Percentiles rank a stretch among this genome's conserved stretches.
Conservation (phyloP, 1,140 invertebrate species). For the Pogonognathellus flavescens region DNA sequence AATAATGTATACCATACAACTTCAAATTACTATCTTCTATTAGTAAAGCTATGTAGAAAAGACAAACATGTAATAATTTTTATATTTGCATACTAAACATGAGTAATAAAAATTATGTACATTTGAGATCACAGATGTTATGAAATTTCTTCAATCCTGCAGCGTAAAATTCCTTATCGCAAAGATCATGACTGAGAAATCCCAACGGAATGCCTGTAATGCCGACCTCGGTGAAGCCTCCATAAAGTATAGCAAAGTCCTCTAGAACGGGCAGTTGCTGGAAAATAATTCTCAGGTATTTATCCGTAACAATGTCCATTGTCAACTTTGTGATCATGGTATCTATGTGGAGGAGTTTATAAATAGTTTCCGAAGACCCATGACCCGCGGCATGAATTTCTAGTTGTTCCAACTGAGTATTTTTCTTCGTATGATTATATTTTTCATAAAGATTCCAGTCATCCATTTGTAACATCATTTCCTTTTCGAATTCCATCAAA, state of each 20-base stretch:
- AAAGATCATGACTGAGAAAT: constrained; percentile 32
- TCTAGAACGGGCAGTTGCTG: constrained; percentile 18
- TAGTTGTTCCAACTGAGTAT: constrained; percentile 14
- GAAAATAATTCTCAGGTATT: constrained; percentile 43
- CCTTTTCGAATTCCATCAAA: constrained; percentile 53
- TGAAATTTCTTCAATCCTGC: constrained; percentile 42
- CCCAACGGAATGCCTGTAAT: constrained; percentile 50
- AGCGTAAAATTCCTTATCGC: constrained; percentile 52
- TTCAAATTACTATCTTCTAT: too few relatives aligned
- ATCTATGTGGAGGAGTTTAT: constrained; percentile 38
- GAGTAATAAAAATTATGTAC: too few relatives aligned
- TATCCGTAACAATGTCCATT: constrained; percentile 50
- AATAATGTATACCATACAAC: too few relatives aligned
- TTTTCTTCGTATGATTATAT: constrained; percentile 13
- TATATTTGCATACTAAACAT: too few relatives aligned
- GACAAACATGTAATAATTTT: too few relatives aligned
- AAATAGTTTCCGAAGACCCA: constrained; percentile 20
- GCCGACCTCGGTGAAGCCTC: constrained; percentile 52
- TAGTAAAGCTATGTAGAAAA: too few relatives aligned
- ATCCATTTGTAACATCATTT: constrained; percentile 47
- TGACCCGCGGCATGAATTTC: constrained; percentile 52
- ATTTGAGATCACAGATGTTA: constrained; percentile 53
- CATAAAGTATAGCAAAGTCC: constrained; percentile 56
- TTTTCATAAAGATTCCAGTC: background rate
- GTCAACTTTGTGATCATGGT: constrained; percentile 43